Percentiles rank a stretch among this genome's conserved stretches.
Conservation (phyloP, 2,888 invertebrate species). For the Drosophila paramelanica region DNA sequence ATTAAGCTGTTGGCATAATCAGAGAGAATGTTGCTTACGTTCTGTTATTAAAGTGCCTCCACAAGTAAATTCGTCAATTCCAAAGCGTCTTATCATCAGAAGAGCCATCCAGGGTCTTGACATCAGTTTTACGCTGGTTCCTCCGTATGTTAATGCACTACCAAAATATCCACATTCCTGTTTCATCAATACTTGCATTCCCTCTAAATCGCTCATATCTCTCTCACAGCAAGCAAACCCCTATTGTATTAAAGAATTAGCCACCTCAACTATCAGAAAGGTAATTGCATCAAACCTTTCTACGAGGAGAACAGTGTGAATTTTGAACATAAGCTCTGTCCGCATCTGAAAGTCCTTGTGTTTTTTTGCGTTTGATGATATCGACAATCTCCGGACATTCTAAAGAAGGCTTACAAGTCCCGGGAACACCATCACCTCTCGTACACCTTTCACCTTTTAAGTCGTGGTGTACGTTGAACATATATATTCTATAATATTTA, state of each 20-base stretch:
- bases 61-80: background rate
- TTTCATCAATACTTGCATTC: background rate
- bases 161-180: slow-evolving; percentile 23
- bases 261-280: background rate
- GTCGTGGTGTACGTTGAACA: too few species aligned
- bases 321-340: background rate
- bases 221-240: slow-evolving; percentile 11
- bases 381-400: background rate
- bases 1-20: too few species aligned
- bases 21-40: background rate
- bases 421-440: slow-evolving; percentile 1
- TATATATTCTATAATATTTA: background rate
- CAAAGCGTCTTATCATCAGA: background rate
- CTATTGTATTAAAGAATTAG: background rate
- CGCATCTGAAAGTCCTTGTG: accelerated
- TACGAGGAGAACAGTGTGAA: background rate
- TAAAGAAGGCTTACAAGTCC: background rate
- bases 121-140: background rate
- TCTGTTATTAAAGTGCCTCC: background rate
- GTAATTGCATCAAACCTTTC: background rate
- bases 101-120: slow-evolving; percentile 47
- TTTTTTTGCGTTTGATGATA: accelerated
- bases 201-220: background rate
- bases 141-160: background rate
- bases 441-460: background rate